A percentile compares a stretch with the other conserved stretches of the same genome.
Evolutionary conservation across 2,888 invertebrate species (phyloP).

Genomic region (Synergus umbraculus): DNA sequence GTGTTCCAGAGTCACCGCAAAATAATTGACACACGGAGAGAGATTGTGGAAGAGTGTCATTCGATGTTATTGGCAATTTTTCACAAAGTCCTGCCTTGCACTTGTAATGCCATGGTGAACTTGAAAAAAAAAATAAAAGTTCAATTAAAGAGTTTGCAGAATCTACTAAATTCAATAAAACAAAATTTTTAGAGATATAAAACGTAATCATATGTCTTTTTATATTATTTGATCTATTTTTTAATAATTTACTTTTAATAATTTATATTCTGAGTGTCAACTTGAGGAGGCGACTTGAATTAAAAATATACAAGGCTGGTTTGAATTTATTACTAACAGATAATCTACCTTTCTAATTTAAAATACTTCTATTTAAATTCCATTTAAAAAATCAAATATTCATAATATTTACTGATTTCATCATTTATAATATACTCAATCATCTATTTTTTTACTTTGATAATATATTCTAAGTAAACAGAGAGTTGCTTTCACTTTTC

Average conservation of each 20-base stretch:
- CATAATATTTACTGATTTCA: not conserved
- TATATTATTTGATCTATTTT: conserved; percentile 2
- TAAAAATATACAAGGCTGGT: not conserved
- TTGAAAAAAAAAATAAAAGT: conserved; percentile 48
- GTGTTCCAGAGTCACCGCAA: conserved; percentile 80
- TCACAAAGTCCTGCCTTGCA: conserved; percentile 70
- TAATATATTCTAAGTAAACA: not conserved
- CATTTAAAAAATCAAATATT: not conserved
- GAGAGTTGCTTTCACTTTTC: conserved; percentile 27
- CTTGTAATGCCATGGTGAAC: conserved; percentile 72
- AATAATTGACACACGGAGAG: conserved; percentile 83
- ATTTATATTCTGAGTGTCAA: conserved; percentile 4
- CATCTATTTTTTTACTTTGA: not conserved
- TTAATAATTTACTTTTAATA: conserved; percentile 2
- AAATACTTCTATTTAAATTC: not conserved
- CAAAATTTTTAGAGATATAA: not conserved
- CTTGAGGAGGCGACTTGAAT: not conserved
- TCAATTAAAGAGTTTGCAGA: conserved; percentile 6
- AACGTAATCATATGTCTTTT: not conserved
- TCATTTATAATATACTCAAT: not conserved
- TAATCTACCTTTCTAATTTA: not conserved
- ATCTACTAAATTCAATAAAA: not conserved
- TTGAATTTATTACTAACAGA: not conserved
- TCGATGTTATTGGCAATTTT: conserved; percentile 63
- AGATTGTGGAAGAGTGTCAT: conserved; percentile 62